These are phyloP conservation scores for Globicephala melas DNA, from an alignment of 2,113 vertebrate genomes.

Conservation along the genomic window DNA sequence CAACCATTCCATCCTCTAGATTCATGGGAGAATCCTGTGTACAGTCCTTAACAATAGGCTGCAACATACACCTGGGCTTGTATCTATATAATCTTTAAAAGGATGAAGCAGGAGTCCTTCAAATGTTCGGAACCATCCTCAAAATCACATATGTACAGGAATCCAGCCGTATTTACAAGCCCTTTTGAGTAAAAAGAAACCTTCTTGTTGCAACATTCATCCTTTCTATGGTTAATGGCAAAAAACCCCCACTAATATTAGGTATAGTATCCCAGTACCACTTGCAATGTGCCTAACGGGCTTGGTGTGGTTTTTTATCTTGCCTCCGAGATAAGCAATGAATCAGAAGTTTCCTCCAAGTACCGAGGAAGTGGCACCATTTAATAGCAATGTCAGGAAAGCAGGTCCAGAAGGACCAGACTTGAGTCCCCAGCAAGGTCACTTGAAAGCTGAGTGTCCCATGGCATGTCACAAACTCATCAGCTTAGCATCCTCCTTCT, in stretches of 20 bases:
- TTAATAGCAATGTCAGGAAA: not conserved
- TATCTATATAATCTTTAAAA: not conserved
- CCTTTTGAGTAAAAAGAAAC: not conserved
- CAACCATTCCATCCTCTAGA: not conserved
- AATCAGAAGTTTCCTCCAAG: not conserved
- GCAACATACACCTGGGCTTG: not conserved
- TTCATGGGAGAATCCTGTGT: not conserved
- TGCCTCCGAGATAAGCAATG: not conserved
- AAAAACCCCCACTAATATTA: not conserved
- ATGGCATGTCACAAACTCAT: not conserved
- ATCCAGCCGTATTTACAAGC: not conserved
- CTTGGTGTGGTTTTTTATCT: not conserved
- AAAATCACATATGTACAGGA: not conserved
- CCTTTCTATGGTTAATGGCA: not conserved
- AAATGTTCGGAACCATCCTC: not conserved
- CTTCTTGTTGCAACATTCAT: not conserved
- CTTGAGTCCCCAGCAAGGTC: not conserved
- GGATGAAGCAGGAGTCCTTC: not conserved
- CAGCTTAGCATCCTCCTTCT: not conserved
- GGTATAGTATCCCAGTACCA: not conserved
- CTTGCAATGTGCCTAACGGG: not conserved
- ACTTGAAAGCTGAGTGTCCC: not conserved
- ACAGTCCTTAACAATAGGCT: not conserved
- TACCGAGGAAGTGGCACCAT: not conserved
- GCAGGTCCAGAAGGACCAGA: not conserved